phyloP scores from a whole-genome alignment of 2,888 invertebrate genomes.

The Quadroppia sp. region DNA sequence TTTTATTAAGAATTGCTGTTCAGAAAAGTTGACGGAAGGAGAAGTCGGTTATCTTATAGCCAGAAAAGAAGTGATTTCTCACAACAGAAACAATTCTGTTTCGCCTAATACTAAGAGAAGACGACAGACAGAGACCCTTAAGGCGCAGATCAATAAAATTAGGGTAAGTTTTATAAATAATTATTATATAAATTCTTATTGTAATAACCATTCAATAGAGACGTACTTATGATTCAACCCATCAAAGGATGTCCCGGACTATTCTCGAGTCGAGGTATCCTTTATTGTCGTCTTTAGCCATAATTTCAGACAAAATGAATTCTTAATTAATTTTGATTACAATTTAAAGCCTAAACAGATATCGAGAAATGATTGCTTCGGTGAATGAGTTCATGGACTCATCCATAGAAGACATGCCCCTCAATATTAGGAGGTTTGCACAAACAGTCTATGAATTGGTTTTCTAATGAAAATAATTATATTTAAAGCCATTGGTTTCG shows the following conservation, averaged over 20 bases:
- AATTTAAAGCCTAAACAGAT: conserved; percentile 47
- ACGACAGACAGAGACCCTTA: conserved; percentile 36
- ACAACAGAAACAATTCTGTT: background rate
- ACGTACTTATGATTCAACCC: conserved; percentile 1
- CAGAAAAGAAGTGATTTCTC: background rate
- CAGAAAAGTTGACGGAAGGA: conserved; percentile 37
- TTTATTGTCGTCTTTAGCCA: too few relatives aligned
- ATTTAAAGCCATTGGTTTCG: conserved; percentile 49
- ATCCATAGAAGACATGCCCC: conserved; percentile 76
- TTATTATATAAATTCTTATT: background rate
- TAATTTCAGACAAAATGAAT: too few relatives aligned
- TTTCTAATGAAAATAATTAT: too few relatives aligned
- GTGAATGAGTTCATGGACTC: conserved; percentile 72
- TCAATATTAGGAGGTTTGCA: conserved; percentile 66
- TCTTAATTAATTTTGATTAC: too few relatives aligned
- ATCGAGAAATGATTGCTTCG: conserved; percentile 49
- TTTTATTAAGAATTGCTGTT: background rate
- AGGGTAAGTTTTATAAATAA: conserved; percentile 15
- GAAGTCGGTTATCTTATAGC: conserved; percentile 41
- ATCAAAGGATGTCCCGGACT: conserved; percentile 37
- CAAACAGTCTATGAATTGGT: too few relatives aligned
- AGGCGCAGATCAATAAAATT: conserved; percentile 34
- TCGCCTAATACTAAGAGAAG: conserved; percentile 33
- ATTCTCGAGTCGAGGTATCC: conserved; percentile 46
- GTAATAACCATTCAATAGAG: background rate